A percentile compares a stretch with the other conserved stretches of the same genome.
Evolutionary conservation across 2,113 vertebrate genomes (phyloP).

Genomic region (Symphodus melops): DNA sequence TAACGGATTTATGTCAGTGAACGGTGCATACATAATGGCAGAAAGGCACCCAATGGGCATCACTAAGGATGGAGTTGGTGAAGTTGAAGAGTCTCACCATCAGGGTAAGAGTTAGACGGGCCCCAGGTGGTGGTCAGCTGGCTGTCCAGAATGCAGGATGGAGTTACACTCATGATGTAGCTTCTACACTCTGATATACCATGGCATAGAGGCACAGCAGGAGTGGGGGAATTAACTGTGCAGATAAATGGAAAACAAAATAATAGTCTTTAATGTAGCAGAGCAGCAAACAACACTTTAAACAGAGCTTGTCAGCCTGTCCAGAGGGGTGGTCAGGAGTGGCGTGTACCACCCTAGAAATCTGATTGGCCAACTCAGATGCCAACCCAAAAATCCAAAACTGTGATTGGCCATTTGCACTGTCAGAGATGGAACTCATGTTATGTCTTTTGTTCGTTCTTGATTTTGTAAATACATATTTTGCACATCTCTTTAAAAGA

Average conservation of each 20-base stretch:
- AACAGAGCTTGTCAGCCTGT: background rate
- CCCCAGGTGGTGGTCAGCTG: constrained; percentile 78
- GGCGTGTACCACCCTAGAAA: no score
- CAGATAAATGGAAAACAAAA: background rate
- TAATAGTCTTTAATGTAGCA: background rate
- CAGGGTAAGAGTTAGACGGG: constrained; percentile 66
- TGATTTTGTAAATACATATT: no score
- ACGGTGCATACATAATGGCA: background rate
- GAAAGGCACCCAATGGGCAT: background rate
- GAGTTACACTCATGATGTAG: constrained; percentile 79
- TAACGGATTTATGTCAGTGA: constrained; percentile 14
- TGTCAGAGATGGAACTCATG: no score
- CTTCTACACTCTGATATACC: constrained; percentile 73
- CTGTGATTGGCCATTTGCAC: no score
- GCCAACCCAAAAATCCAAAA: no score
- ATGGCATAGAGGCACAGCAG: constrained; percentile 73
- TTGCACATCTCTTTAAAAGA: no score
- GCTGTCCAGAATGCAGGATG: constrained; percentile 73
- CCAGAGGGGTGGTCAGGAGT: no score
- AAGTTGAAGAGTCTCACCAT: constrained; percentile 70
- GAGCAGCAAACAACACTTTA: background rate
- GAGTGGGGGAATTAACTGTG: constrained; percentile 18
- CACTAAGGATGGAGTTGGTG: background rate
- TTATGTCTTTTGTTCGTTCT: no score
- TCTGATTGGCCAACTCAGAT: no score